Evolutionary conservation across 2,888 invertebrate genomes (phyloP).

Genomic region (Beris morrisii): DNA sequence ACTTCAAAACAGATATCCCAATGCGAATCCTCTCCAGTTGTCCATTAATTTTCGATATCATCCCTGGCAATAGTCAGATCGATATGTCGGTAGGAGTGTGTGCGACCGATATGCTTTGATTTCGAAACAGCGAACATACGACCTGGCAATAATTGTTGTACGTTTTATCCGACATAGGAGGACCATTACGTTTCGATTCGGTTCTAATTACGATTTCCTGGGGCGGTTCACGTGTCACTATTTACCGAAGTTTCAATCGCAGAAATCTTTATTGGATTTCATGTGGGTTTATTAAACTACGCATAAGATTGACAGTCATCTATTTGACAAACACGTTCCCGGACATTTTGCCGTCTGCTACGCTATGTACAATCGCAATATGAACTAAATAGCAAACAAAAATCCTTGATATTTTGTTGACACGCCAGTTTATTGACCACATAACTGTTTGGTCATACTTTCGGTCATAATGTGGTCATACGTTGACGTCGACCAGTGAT

Average conservation of each 20-base stretch:
- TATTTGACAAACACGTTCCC: not conserved
- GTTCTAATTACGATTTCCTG: conserved; percentile 28
- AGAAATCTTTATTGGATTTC: conserved; percentile 26
- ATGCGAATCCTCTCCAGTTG: not conserved
- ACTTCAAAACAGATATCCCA: not conserved
- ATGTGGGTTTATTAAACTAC: conserved; percentile 16
- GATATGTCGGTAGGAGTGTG: too few species aligned
- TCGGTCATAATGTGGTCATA: not conserved
- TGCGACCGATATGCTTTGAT: too few species aligned
- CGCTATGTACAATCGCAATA: not conserved
- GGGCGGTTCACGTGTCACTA: conserved; percentile 30
- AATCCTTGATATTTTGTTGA: conserved; percentile 17
- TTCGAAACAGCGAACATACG: too few species aligned
- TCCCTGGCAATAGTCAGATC: too few species aligned
- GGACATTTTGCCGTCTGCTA: not conserved
- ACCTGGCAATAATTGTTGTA: not conserved
- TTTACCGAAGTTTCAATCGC: conserved; percentile 22
- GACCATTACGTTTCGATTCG: conserved; percentile 27
- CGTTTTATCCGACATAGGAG: not conserved
- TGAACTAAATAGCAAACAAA: conserved; percentile 22
- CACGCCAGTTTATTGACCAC: conserved; percentile 24
- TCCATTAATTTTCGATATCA: conserved; percentile 18
- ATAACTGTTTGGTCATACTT: conserved; percentile 10
- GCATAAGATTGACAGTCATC: conserved; percentile 9
- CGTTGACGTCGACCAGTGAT: conserved; percentile 4